phyloP scores from a whole-genome alignment of 2,888 invertebrate species.

The Beris chalybata region DNA sequence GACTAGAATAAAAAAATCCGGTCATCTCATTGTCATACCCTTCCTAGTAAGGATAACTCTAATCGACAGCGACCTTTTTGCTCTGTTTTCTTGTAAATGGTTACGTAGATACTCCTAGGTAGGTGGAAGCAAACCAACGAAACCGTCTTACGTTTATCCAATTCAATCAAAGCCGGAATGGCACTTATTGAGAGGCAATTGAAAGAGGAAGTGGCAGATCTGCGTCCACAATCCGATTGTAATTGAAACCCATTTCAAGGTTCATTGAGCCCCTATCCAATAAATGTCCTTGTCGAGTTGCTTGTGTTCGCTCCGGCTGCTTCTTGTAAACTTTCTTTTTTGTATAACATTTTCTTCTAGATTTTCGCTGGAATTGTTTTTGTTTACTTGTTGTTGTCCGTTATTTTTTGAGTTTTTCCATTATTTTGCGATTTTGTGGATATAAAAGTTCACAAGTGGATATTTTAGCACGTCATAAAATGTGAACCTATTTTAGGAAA shows the following conservation, averaged over 20 bases:
- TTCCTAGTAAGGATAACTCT: too few relatives aligned
- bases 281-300: constrained; percentile 39
- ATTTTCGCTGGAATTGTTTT: too few relatives aligned
- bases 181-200: constrained; percentile 39
- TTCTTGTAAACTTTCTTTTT: constrained; percentile 28
- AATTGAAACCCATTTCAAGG: constrained; percentile 41
- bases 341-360: too few relatives aligned
- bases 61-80: too few relatives aligned
- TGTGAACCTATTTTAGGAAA: neutral
- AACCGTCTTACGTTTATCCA: constrained; percentile 2
- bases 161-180: constrained; percentile 34
- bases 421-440: constrained; percentile 29
- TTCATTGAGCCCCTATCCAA: constrained; percentile 40
- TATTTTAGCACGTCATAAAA: constrained; percentile 18
- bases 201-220: constrained; percentile 38
- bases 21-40: too few relatives aligned
- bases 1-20: too few relatives aligned
- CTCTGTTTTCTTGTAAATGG: too few relatives aligned
- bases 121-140: too few relatives aligned
- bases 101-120: too few relatives aligned
- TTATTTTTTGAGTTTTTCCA: constrained; percentile 22
- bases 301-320: constrained; percentile 18
- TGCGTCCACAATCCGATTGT: constrained; percentile 39
- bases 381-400: too few relatives aligned
- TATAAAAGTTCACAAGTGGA: constrained; percentile 28